Conservation (phyloP, 2,113 vertebrate species). For the Coreoperca whiteheadi region DNA sequence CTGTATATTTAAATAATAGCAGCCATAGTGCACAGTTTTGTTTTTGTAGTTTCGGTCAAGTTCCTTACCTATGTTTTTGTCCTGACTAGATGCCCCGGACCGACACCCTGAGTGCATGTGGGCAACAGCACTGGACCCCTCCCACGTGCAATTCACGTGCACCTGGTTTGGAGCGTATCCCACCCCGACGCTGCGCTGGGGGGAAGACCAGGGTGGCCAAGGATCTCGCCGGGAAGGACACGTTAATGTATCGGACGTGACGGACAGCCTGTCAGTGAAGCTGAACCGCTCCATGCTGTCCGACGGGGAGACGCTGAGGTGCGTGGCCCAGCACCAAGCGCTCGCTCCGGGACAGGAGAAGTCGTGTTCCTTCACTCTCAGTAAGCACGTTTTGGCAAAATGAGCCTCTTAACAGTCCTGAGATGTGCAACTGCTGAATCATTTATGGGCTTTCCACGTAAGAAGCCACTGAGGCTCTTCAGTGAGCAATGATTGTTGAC, state of each 20-base stretch:
- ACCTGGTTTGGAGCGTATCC: conserved; percentile 90
- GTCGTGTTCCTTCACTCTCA: conserved; percentile 84
- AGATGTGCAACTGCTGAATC: conserved; percentile 22
- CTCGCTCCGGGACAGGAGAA: conserved; percentile 39
- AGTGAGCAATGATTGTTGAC: background rate
- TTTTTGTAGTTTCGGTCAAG: background rate
- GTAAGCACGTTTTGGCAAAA: conserved; percentile 83
- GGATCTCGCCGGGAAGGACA: background rate
- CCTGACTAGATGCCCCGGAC: conserved; percentile 82
- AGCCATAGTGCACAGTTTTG: background rate
- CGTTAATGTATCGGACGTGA: conserved; percentile 12
- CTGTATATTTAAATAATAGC: background rate
- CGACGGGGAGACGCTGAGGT: conserved; percentile 84
- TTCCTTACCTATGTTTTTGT: conserved; percentile 4
- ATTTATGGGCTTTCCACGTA: conserved; percentile 43
- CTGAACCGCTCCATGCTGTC: conserved; percentile 84
- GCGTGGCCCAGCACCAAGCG: conserved; percentile 79
- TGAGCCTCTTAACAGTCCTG: conserved; percentile 5
- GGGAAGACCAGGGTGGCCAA: conserved; percentile 41
- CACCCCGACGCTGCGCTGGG: conserved; percentile 87
- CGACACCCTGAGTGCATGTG: conserved; percentile 84
- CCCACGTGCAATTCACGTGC: conserved; percentile 85
- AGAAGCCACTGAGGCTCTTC: conserved; percentile 29
- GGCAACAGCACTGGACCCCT: background rate
- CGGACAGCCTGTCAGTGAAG: conserved; percentile 70